Evolutionary conservation across 2,113 vertebrate genomes (phyloP), one percentile per base, ranked within the genome.

Genomic region (Phyllostomus discolor): DNA sequence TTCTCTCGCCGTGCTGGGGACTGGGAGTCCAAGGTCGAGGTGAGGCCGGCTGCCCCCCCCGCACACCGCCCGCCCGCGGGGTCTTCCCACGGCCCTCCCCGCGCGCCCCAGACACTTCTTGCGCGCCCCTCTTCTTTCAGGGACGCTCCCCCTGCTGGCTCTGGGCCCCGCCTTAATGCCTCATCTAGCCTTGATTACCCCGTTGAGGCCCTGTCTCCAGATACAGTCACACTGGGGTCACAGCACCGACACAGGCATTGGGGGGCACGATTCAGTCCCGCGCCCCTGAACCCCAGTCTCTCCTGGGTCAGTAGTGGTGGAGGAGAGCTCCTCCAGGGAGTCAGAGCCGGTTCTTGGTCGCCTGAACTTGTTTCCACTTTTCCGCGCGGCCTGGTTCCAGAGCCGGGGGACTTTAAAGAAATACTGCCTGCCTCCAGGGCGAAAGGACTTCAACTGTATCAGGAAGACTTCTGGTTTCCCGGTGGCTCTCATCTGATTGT

Each of bases 321-420:
- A 96, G 83, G 95, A 94, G 93, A 97, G 75, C 95, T 89, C 46
- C 78, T 92, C 82, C 76, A 96, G 97, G 95, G 96, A 96, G 43
- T 85, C 70, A 97, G 97, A 92, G 94, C 72, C 73, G 86, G 9
- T 28, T 69, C 62, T 97, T 98, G 95, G 95, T 91, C 95, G 92
- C 64, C 72, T 97, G 95, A 79, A 79, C 26, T 62, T 59, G 28
- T 93, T 7, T 85, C 57, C 50, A 88, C 81, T 76, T 96, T 96
- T 97, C 88, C 96, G 73, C 79, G 95, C 95, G 97, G 97, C 92
- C 76, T 96, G 95, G 95, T 94, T 97, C 89, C 88, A 97, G 97
- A 96, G 94, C 5, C n/a, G 91, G 92, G 85, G 24, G 84, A 75
- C 14, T 70, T 97, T 95, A 91, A 96, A 96, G 94, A 93, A 97